Conservation (phyloP, 2,113 vertebrate genomes). For the Cryptotis parvus region DNA sequence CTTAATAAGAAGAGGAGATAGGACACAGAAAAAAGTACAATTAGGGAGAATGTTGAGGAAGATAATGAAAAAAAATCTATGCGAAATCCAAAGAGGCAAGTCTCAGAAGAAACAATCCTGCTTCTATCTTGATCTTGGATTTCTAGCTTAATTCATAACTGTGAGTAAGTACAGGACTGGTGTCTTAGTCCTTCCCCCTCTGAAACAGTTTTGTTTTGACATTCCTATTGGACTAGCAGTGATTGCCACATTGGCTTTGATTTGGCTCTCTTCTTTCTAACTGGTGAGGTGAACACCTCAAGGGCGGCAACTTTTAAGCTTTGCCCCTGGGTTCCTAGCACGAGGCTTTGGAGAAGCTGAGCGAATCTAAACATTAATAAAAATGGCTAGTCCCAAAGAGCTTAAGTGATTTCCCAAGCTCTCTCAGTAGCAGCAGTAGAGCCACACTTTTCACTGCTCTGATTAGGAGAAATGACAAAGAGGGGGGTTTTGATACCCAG, state of each 20-base stretch:
- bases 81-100: background rate
- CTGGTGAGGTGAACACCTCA: background rate
- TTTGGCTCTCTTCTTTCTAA: background rate
- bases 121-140: background rate
- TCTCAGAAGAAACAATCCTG: background rate
- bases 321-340: background rate
- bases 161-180: background rate
- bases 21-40: too few relatives aligned
- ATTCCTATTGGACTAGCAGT: background rate
- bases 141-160: background rate
- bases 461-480: background rate
- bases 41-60: background rate
- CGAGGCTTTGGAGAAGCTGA: background rate
- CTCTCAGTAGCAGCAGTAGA: background rate
- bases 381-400: background rate
- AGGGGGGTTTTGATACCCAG: background rate
- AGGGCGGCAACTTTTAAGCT: background rate
- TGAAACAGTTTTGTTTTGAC: background rate
- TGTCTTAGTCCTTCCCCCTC: background rate
- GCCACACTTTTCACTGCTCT: background rate
- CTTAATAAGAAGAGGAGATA: background rate
- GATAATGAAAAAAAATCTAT: background rate
- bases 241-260: rapidly evolving
- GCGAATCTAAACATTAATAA: background rate
- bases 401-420: background rate